Evolutionary conservation across 2,888 invertebrate species (phyloP).

Genomic region (Orthosia gracilis): DNA sequence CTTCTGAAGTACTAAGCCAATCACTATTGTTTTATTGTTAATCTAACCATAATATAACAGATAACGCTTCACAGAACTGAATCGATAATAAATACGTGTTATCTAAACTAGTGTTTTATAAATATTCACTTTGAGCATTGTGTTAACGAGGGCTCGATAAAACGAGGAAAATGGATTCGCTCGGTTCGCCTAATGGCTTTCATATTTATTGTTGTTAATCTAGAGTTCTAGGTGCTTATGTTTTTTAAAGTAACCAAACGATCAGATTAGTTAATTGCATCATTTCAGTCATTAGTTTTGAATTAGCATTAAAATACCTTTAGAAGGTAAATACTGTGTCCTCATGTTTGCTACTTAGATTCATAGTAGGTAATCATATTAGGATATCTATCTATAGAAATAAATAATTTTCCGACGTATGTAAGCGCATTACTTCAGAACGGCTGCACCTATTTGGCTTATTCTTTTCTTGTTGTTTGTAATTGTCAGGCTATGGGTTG

Average conservation of each 20-base stretch:
- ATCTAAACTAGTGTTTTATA: constrained; percentile 53
- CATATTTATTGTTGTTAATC: constrained; percentile 22
- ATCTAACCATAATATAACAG: constrained; percentile 63
- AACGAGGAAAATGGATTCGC: constrained; percentile 47
- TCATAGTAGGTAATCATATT: background rate
- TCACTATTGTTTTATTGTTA: constrained; percentile 67
- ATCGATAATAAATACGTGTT: constrained; percentile 48
- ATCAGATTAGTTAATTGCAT: too few species aligned
- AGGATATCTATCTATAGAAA: background rate
- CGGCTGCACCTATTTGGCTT: too few species aligned
- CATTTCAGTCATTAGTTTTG: too few species aligned
- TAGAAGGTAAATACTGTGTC: too few species aligned
- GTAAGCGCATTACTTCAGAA: too few species aligned
- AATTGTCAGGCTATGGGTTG: too few species aligned
- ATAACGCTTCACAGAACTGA: constrained; percentile 60
- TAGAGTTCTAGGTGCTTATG: background rate
- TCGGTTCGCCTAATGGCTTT: constrained; percentile 30
- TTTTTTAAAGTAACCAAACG: background rate
- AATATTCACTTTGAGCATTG: constrained; percentile 51
- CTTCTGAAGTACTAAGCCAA: constrained; percentile 32
- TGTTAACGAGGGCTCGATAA: constrained; percentile 42
- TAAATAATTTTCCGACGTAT: too few species aligned
- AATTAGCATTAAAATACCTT: too few species aligned
- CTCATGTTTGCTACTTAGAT: background rate
- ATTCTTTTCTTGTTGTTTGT: too few species aligned